A percentile compares a stretch with the other conserved stretches of the same genome.
Evolutionary conservation across 2,888 invertebrate genomes (phyloP).

Genomic region (Lasiommata megera): DNA sequence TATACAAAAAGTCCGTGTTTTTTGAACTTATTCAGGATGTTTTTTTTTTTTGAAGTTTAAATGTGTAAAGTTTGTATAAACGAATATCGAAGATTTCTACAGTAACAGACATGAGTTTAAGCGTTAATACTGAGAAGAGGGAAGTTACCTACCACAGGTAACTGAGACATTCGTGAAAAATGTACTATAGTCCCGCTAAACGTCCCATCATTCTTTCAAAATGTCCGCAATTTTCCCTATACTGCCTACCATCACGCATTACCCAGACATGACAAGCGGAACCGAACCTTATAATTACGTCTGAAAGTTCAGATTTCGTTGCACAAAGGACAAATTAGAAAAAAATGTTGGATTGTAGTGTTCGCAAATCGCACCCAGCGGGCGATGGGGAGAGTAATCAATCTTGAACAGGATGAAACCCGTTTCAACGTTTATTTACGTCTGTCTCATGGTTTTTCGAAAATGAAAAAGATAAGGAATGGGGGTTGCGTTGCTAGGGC

Average conservation of each 20-base stretch:
- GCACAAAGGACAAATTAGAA: constrained; percentile 25
- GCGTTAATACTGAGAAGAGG: no score
- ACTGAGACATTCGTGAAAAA: constrained; percentile 43
- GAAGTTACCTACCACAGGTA: background rate
- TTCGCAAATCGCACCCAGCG: constrained; percentile 66
- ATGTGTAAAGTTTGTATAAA: no score
- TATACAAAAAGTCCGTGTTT: no score
- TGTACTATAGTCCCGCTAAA: constrained; percentile 60
- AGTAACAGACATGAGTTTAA: no score
- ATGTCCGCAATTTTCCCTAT: constrained; percentile 64
- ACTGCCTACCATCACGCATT: constrained; percentile 68
- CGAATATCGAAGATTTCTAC: no score
- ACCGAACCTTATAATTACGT: constrained; percentile 18
- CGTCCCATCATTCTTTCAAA: constrained; percentile 73
- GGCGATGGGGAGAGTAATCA: constrained; percentile 67
- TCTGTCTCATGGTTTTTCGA: constrained; percentile 62
- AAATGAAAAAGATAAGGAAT: constrained; percentile 63
- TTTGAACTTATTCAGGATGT: no score
- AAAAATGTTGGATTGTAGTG: constrained; percentile 34
- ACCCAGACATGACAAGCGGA: background rate
- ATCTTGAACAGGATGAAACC: constrained; percentile 68
- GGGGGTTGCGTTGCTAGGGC: constrained; percentile 11
- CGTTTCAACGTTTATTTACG: constrained; percentile 70
- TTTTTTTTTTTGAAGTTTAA: no score
- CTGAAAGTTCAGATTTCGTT: constrained; percentile 10